Base-by-base conservation (phyloP, 2,797 vertebrate genomes). In the Crypturellus tataupa region DNA sequence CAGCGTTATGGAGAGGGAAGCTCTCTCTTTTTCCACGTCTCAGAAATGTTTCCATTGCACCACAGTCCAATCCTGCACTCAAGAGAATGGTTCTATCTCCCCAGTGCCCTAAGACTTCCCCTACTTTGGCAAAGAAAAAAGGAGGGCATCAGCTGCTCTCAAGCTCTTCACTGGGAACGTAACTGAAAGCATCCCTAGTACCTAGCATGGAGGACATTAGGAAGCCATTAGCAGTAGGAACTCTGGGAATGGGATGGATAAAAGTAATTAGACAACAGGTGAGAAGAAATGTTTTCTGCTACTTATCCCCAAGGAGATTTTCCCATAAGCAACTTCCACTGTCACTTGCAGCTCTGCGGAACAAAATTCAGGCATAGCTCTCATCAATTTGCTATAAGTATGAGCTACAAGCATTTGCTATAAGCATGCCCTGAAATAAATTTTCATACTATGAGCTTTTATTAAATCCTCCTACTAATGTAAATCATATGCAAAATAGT, bases 401-500 rank as follows among this genome's bases (percentile, higher is more conserved):
- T 0, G 3, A 93, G n/a, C 49, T 84, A 46, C 21, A 21, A 21
- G 31, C 3, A 1, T 51, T 70, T 86, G 21, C 70, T 88, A 10
- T 42, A 67, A 94, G 69, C 62, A 59, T 0, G 3, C 91, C 29
- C 46, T 81, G 67, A 88, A 79, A 84, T 73, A 19, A 56, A 10
- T 17, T 31, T 79, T 88, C 80, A 64, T 56, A 44, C 23, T 40
- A 56, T 10, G 62, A 94, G 79, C 5, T 2, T 44, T 56, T 94
- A 90, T 86, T 76, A 93, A 79, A 40, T 24, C 37, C 46, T 90
- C 83, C 93, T 94, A 77, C 8, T 67, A 86, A 85, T 78, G 91
- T 87, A 94, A 96, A 94, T 88, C 27, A 21, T 19, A 88, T 67
- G 63, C 77, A 95, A 86, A 96, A 86, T 20, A 91, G 35, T 60